phyloP scores from a whole-genome alignment of 1,140 invertebrate species.

The Ips nitidus region DNA sequence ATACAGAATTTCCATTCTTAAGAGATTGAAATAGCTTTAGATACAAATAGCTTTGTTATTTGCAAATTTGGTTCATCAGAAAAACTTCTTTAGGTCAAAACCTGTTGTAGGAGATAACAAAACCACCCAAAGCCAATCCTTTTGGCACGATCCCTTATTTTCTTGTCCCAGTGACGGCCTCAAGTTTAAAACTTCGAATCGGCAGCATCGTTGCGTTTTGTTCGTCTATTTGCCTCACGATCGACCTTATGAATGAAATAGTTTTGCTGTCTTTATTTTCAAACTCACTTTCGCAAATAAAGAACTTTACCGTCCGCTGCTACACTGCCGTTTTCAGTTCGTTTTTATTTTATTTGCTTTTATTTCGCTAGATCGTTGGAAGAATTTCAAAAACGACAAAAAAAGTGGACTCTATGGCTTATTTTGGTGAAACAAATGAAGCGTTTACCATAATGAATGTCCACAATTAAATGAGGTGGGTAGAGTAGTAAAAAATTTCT shows the following conservation, averaged over 20 bases:
- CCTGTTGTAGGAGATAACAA: too few relatives aligned
- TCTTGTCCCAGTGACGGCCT: background rate
- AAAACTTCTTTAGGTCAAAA: too few relatives aligned
- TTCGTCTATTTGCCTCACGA: conserved; percentile 27
- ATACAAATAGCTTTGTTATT: too few relatives aligned
- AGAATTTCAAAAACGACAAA: too few relatives aligned
- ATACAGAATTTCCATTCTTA: too few relatives aligned
- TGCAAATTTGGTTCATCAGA: too few relatives aligned
- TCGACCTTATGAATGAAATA: conserved; percentile 25
- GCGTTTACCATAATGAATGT: conserved; percentile 20
- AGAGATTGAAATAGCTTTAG: too few relatives aligned
- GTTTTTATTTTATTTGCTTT: conserved; percentile 10
- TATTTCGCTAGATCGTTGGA: background rate
- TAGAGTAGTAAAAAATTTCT: conserved; percentile 10
- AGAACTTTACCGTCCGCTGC: conserved; percentile 9
- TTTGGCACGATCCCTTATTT: background rate
- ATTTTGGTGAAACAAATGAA: conserved; percentile 13
- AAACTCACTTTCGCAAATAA: conserved; percentile 30
- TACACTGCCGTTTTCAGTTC: conserved; percentile 6
- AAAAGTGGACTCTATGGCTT: background rate
- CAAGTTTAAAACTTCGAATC: conserved; percentile 11
- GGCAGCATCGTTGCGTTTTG: conserved; percentile 16
- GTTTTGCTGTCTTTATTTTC: conserved; percentile 23
- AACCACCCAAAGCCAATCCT: too few relatives aligned
- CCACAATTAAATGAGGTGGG: conserved; percentile 6